Evolutionary conservation across 2,888 invertebrate species (phyloP).

Genomic region (Diadegma fenestrale): DNA sequence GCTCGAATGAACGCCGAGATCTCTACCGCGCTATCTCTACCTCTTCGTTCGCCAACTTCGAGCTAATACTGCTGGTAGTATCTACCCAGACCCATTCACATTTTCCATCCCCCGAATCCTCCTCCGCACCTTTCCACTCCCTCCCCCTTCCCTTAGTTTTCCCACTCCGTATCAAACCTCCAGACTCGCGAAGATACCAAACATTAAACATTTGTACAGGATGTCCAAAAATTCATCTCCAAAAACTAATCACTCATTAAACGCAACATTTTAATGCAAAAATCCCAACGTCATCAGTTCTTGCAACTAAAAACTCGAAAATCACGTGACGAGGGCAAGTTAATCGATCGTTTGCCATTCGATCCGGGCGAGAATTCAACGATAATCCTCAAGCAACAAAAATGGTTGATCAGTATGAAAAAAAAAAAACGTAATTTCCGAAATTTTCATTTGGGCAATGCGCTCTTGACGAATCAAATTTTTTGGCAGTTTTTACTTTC

Average conservation of each 20-base stretch:
- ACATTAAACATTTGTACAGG: constrained; percentile 43
- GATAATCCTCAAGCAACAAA: neutral
- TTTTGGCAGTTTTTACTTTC: too few relatives aligned
- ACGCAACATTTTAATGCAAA: neutral
- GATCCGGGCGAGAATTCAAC: neutral
- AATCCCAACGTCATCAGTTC: neutral
- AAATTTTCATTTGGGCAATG: constrained; percentile 62
- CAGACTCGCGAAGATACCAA: constrained; percentile 44
- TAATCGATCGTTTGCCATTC: neutral
- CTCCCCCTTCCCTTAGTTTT: constrained; percentile 35
- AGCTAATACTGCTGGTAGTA: constrained; percentile 71
- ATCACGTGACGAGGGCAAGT: neutral
- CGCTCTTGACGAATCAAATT: too few relatives aligned
- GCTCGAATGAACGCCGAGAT: constrained; percentile 68
- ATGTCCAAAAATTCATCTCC: neutral
- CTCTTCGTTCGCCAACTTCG: constrained; percentile 68
- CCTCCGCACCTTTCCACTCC: neutral
- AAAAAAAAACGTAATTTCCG: constrained; percentile 41
- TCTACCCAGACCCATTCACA: constrained; percentile 71
- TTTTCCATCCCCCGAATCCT: constrained; percentile 31
- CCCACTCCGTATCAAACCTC: constrained; percentile 39
- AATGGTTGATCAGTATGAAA: constrained; percentile 8
- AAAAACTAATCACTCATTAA: neutral
- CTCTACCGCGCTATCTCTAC: constrained; percentile 42
- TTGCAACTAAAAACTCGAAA: neutral